phyloP scores from a whole-genome alignment of 2,888 invertebrate genomes.

The Parnassius apollo region DNA sequence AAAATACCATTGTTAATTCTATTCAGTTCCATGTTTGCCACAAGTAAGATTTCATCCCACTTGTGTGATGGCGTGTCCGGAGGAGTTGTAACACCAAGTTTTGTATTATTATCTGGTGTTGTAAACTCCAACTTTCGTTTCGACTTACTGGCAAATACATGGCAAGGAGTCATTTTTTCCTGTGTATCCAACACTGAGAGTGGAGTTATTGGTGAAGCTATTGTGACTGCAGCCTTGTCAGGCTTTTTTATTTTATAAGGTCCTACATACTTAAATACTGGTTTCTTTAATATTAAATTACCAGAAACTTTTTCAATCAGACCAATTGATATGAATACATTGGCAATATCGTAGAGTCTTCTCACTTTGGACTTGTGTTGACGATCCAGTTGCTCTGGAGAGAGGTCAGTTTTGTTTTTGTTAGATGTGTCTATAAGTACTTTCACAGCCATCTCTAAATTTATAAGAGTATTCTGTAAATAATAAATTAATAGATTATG shows the following conservation, averaged over 20 bases:
- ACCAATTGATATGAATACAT: conserved; percentile 87
- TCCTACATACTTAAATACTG: conserved; percentile 85
- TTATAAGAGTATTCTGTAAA: conserved; percentile 82
- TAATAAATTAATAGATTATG: not conserved
- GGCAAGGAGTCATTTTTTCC: conserved; percentile 51
- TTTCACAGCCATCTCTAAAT: conserved; percentile 84
- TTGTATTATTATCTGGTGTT: conserved; percentile 60
- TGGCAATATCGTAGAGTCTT: conserved; percentile 89
- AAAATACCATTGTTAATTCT: conserved; percentile 75
- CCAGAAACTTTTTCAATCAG: conserved; percentile 86
- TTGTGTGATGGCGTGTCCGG: conserved; percentile 75
- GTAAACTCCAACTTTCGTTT: conserved; percentile 76
- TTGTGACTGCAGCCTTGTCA: conserved; percentile 49
- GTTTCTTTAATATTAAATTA: conserved; percentile 82
- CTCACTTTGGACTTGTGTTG: conserved; percentile 85
- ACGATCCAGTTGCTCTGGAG: conserved; percentile 75
- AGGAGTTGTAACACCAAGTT: conserved; percentile 63
- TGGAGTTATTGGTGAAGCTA: conserved; percentile 68
- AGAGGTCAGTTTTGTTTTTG: conserved; percentile 74
- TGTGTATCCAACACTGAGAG: conserved; percentile 53
- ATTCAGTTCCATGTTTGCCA: conserved; percentile 81
- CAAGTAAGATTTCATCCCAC: conserved; percentile 80
- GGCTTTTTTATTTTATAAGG: conserved; percentile 66
- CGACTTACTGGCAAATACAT: conserved; percentile 63
- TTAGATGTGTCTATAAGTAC: conserved; percentile 79